Percentiles rank a stretch among this genome's conserved stretches.
These are phyloP conservation scores for Colletes collaris DNA, from an alignment of 2,888 invertebrate genomes.

Conservation along the genomic window DNA sequence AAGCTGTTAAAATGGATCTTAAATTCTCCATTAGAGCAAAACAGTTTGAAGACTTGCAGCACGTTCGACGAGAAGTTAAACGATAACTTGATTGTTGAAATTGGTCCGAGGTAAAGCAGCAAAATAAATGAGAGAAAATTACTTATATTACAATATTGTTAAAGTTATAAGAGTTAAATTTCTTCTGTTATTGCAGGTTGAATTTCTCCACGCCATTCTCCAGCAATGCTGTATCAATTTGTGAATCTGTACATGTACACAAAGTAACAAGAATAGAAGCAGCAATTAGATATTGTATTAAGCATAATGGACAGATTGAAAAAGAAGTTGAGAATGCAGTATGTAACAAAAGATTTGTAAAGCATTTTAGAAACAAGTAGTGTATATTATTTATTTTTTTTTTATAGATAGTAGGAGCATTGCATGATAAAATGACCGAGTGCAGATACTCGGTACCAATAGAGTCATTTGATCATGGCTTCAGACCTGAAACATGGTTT, in stretches of 20 bases:
- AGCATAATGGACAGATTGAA: slow-evolving; percentile 63
- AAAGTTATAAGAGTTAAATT: neutral
- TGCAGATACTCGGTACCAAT: slow-evolving; percentile 90
- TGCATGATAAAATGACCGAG: slow-evolving; percentile 97
- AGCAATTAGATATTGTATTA: slow-evolving; percentile 88
- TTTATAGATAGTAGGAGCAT: slow-evolving; percentile 84
- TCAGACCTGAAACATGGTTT: slow-evolving; percentile 88
- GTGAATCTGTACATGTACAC: slow-evolving; percentile 91
- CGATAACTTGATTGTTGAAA: slow-evolving; percentile 88
- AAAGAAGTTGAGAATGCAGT: slow-evolving; percentile 78
- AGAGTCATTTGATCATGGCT: slow-evolving; percentile 84
- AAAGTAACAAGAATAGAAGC: slow-evolving; percentile 92
- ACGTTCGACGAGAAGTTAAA: slow-evolving; percentile 79
- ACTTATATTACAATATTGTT: slow-evolving; percentile 1
- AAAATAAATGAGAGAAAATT: slow-evolving; percentile 32
- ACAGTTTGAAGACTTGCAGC: slow-evolving; percentile 85
- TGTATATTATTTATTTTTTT: neutral
- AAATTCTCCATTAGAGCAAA: slow-evolving; percentile 87
- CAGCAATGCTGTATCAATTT: slow-evolving; percentile 98
- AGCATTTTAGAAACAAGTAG: neutral
- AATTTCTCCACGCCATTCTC: slow-evolving; percentile 98
- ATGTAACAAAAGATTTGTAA: slow-evolving; percentile 42
- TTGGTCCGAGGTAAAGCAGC: slow-evolving; percentile 90
- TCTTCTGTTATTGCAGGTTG: slow-evolving; percentile 85
- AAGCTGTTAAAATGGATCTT: slow-evolving; percentile 91